Percentiles rank a stretch among this genome's conserved stretches.
These are phyloP conservation scores for Harpagifer antarcticus DNA, from an alignment of 2,797 vertebrate species.

Conservation along the genomic window DNA sequence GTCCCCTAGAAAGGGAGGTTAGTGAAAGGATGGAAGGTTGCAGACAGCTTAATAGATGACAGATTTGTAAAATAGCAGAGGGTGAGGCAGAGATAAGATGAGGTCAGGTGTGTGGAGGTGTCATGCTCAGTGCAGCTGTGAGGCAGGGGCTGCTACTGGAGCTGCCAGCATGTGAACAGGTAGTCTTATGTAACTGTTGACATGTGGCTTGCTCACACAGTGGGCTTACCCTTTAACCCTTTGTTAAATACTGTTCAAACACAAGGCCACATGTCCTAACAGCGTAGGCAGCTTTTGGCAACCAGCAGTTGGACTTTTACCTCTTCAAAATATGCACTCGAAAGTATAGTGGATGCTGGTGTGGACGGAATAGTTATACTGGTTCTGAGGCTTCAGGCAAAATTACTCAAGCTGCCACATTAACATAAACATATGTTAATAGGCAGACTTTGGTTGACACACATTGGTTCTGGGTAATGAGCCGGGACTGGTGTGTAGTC, in stretches of 20 bases:
- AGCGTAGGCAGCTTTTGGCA: conserved; percentile 54
- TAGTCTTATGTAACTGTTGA: conserved; percentile 69
- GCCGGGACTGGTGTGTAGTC: conserved; percentile 1
- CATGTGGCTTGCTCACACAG: conserved; percentile 48
- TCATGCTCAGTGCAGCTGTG: conserved; percentile 29
- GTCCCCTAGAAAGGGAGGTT: conserved; percentile 4
- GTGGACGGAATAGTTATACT: neutral
- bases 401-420: neutral
- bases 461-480: conserved; percentile 11
- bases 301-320: conserved; percentile 57
- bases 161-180: conserved; percentile 56
- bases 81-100: conserved; percentile 8
- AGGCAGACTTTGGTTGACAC: neutral
- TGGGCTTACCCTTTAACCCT: conserved; percentile 68
- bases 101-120: conserved; percentile 24
- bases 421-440: neutral
- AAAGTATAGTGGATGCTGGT: neutral
- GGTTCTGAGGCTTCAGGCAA: neutral
- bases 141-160: conserved; percentile 18
- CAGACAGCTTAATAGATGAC: conserved; percentile 16
- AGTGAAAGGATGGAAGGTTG: neutral
- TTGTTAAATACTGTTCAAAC: conserved; percentile 70
- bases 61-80: neutral
- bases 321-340: conserved; percentile 7
- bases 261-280: conserved; percentile 53